Evolutionary conservation across 2,113 vertebrate genomes (phyloP), one percentile per base, ranked within the genome.

Genomic region (Cariama cristata): DNA sequence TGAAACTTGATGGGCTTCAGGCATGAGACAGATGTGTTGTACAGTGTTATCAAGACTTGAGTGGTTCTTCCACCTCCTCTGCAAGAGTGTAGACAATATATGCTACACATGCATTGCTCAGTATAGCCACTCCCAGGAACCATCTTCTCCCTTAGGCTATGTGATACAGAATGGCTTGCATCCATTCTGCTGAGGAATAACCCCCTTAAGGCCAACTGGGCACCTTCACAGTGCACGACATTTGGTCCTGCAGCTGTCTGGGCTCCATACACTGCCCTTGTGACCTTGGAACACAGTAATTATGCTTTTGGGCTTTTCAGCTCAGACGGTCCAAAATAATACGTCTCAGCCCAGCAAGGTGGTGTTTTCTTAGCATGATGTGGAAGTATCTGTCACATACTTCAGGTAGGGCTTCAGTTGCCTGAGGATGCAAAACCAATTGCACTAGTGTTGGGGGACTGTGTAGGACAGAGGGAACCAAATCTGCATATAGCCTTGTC

Each of bases 111-210:
- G 26, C 11, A 14, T 32, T 35, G n/a, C 24, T 80, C 32, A 60
- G 23, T 45, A 45, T 8, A 88, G 32, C 32, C 1, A 1, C 23
- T 66, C 27, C n/a, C 0, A 0, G 21, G 27, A 67, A 56, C 11
- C 21, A 14, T 17, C 27, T 56, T 59, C 27, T 56, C 26, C 76
- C 27, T 21, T 59, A 45, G 50, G 45, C 12, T 49, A 4, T 2
- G 18, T 26, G 40, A 23, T 35, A 19, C 20, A 14, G 49, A 74
- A 53, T 22, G 58, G 44, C 11, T 74, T 75, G 11, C 44, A 55
- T 45, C 20, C 6, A 0, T 83, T 79, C 50, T 73, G 38, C 53
- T 30, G 22, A 82, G 40, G 28, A 69, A 26, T 38, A 86, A 50
- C 2, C 8, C 3, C 24, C 24, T 79, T 32, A 66, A 49, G 38